phyloP scores from a whole-genome alignment of 2,797 vertebrate genomes.

The Pyrrhura leucotis region DNA sequence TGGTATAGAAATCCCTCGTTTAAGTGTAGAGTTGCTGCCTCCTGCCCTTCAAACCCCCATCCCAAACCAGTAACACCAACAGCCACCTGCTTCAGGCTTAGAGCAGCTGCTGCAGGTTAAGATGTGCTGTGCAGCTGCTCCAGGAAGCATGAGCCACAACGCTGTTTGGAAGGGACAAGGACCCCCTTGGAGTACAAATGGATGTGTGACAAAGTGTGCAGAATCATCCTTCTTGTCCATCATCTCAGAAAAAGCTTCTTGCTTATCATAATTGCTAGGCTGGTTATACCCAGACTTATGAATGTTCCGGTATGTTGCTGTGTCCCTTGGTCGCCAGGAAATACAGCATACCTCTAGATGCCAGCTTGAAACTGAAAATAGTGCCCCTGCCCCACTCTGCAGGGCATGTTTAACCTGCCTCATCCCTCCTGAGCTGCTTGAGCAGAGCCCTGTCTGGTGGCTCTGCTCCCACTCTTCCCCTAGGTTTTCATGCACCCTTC shows the following conservation, averaged over 20 bases:
- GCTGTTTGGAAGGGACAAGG: background rate
- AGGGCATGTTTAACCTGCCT: background rate
- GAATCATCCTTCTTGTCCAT: background rate
- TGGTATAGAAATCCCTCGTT: slow-evolving; percentile 5
- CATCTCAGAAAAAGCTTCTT: background rate
- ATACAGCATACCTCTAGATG: background rate
- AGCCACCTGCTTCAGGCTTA: background rate
- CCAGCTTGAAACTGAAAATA: background rate
- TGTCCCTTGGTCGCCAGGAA: background rate
- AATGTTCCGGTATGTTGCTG: background rate
- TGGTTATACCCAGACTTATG: background rate
- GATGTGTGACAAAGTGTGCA: background rate
- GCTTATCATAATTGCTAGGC: background rate
- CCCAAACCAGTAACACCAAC: background rate
- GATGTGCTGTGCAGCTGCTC: background rate
- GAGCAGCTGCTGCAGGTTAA: slow-evolving; percentile 24
- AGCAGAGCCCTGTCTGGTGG: background rate
- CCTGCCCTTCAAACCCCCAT: background rate
- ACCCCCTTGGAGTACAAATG: background rate
- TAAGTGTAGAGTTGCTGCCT: background rate
- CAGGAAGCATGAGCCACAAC: rapidly evolving
- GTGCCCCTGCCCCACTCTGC: background rate
- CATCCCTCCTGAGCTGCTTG: background rate
- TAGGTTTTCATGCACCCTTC: background rate
- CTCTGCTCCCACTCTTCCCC: background rate